Evolutionary conservation across 2,888 invertebrate genomes (phyloP).

Genomic region (Tupiocoris notatus): DNA sequence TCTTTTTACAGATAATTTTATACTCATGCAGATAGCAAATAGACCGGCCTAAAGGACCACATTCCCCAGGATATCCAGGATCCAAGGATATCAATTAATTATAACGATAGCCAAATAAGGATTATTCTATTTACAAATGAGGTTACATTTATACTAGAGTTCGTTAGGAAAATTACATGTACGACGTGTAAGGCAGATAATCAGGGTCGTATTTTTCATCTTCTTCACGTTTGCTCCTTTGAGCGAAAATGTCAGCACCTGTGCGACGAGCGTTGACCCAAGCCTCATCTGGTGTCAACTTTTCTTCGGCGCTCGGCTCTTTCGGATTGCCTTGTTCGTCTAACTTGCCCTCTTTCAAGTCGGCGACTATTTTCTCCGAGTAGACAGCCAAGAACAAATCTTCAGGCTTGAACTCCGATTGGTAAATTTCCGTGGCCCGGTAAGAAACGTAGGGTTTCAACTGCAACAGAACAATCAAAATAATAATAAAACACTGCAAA

Average conservation of each 20-base stretch:
- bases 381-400: slow-evolving; percentile 81
- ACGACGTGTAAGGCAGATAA: slow-evolving; percentile 25
- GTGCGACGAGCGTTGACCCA: slow-evolving; percentile 67
- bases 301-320: slow-evolving; percentile 72
- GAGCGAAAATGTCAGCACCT: slow-evolving; percentile 74
- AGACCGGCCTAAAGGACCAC: no score
- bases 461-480: slow-evolving; percentile 54
- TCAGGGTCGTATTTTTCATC: slow-evolving; percentile 44
- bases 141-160: neutral
- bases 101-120: no score
- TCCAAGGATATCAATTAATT: no score
- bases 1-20: no score
- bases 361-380: slow-evolving; percentile 71
- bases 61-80: no score
- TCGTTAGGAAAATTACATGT: neutral
- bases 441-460: slow-evolving; percentile 95
- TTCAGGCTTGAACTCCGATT: slow-evolving; percentile 78
- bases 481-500: no score
- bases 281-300: slow-evolving; percentile 70
- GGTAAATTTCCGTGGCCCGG: slow-evolving; percentile 67
- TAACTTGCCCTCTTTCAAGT: slow-evolving; percentile 70
- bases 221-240: slow-evolving; percentile 44
- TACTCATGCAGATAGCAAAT: no score
- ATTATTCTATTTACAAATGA: no score
- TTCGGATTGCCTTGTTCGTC: slow-evolving; percentile 66